Percentiles rank a stretch among this genome's conserved stretches.
phyloP scores from a whole-genome alignment of 1,140 invertebrate genomes.

The Atta colombica region DNA sequence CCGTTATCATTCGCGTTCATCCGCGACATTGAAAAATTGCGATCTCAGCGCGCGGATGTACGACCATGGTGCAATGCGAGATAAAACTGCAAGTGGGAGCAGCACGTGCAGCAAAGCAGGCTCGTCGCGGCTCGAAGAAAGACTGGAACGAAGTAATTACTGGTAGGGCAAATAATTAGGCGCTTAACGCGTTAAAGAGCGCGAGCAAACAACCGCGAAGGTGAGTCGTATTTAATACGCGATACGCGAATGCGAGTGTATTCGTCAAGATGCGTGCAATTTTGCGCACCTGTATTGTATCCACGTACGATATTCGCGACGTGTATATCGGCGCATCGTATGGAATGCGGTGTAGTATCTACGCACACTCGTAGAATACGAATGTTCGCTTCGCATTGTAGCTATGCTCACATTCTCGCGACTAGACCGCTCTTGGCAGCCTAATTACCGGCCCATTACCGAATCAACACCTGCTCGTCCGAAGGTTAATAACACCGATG shows the following conservation, averaged over 20 bases:
- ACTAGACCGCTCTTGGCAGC: conserved; percentile 77
- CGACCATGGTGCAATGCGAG: conserved; percentile 13
- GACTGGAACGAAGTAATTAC: conserved; percentile 67
- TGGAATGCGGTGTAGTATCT: conserved; percentile 77
- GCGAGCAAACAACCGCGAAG: conserved; percentile 40
- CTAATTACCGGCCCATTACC: conserved; percentile 80
- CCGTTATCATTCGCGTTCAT: conserved; percentile 62
- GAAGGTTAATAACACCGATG: conserved; percentile 73
- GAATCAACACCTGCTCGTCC: conserved; percentile 82
- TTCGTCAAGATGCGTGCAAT: background rate
- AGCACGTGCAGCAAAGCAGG: conserved; percentile 26
- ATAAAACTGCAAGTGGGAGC: conserved; percentile 35
- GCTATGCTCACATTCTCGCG: conserved; percentile 70
- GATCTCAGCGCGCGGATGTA: conserved; percentile 7
- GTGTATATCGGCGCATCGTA: conserved; percentile 55
- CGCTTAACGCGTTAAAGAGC: conserved; percentile 62
- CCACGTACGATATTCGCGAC: conserved; percentile 1
- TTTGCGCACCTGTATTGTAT: background rate
- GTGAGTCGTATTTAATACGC: conserved; percentile 17
- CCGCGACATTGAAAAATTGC: conserved; percentile 66
- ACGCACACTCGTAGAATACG: conserved; percentile 67
- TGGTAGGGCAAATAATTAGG: conserved; percentile 56
- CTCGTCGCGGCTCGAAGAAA: conserved; percentile 28
- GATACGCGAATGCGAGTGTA: background rate
- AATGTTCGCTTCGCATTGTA: conserved; percentile 53